Evolutionary conservation across 2,888 invertebrate genomes (phyloP), one percentile per base, ranked within the genome.

Genomic region (Meloe dianella): DNA sequence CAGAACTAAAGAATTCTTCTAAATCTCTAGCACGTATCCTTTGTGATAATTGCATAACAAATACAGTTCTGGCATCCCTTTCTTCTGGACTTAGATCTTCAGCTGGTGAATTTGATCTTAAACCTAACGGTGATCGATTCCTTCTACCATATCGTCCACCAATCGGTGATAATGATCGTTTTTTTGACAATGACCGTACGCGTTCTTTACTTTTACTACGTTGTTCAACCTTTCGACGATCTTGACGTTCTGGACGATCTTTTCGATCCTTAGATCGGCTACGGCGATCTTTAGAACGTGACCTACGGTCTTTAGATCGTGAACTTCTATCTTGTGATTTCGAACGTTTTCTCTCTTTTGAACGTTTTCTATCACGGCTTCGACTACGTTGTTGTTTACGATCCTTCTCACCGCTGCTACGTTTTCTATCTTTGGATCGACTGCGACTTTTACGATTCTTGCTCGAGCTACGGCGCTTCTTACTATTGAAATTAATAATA

Each of bases 1-100:
- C 98, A 69, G 97, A 94, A 30, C 97, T 97, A 84, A 99, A 99
- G 84, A 99, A 99, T 84, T 99, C 98, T 85, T 99, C 97, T 71
- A 98, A 85, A 84, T 98, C 98, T 73, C 96, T 90, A 64, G 94
- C 96, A 75, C 96, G 89, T 79, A 97, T 97, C 76, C 95, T 89
- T 79, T 97, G 96, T 65, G 97, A 95, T 65, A 99, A 85, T 85
- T 99, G 99, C 96, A 99, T 98, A 81, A 97, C 97, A 84, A 99
- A 98, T 6, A 99, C 96, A 57, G 99, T 99, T 41, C 99, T 89
- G n/a, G 97, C 93, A 88, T 99, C 99, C 69, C 98, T 88, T 84
- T 99, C 99, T 84, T 99, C 99, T 0, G 98, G 95, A 58, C 97
- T 95, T 65, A 98, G 84, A 76, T 94, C 94, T 75, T 89, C 88